phyloP scores from a whole-genome alignment of 2,113 vertebrate genomes.

The Micronycteris hirsuta region DNA sequence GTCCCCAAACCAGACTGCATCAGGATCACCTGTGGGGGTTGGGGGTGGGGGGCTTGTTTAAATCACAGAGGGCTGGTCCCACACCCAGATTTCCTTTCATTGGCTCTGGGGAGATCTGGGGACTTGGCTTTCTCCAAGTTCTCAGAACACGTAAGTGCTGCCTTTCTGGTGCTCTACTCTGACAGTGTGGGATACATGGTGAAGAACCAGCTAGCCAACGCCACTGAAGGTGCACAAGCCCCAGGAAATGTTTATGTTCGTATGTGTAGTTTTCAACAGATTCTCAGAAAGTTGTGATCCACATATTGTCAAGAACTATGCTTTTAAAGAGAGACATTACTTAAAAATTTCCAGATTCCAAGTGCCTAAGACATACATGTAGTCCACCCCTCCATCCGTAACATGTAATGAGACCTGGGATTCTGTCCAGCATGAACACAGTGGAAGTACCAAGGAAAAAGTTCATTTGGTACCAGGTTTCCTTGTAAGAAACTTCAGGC shows the following conservation, averaged over 20 bases:
- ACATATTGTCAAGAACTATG: not conserved
- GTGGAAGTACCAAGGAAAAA: not conserved
- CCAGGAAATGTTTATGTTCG: not conserved
- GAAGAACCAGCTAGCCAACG: not conserved
- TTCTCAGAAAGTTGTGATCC: not conserved
- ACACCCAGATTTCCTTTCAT: not conserved
- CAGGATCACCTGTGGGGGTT: too few species aligned
- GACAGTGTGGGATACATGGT: not conserved
- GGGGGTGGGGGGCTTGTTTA: not conserved
- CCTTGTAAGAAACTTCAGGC: not conserved
- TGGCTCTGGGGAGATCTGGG: not conserved
- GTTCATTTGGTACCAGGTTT: not conserved
- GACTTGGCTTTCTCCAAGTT: not conserved
- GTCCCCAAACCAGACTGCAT: not conserved
- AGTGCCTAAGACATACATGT: not conserved
- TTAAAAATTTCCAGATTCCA: not conserved
- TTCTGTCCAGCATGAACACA: not conserved
- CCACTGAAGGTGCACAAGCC: not conserved
- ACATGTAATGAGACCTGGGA: not conserved
- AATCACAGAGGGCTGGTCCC: not conserved
- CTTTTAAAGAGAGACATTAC: not conserved
- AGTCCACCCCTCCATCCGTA: rapidly evolving
- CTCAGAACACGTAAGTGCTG: not conserved
- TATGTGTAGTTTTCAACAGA: not conserved
- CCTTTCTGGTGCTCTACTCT: not conserved